Percentiles rank a stretch among this genome's conserved stretches.
Evolutionary conservation across 2,888 invertebrate species (phyloP).

Genomic region (Mesoligia furuncula): DNA sequence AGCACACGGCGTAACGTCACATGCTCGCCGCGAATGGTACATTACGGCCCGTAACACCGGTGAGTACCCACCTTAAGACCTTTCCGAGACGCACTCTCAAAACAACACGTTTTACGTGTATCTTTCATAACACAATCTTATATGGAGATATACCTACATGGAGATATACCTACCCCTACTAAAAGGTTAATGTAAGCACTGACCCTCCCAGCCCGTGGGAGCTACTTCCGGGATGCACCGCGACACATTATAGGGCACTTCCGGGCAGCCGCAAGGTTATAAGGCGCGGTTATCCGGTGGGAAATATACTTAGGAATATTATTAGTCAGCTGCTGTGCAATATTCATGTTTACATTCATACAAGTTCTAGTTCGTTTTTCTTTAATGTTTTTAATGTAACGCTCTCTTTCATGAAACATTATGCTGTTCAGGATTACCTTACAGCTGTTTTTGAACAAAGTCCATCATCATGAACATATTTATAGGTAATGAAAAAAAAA

Average conservation of each 20-base stretch:
- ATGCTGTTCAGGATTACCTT: neutral
- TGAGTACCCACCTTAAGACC: no score
- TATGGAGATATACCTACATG: neutral
- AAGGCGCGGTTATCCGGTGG: slow-evolving; percentile 29
- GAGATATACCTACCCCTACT: neutral
- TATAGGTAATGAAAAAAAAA: no score
- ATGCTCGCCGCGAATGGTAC: no score
- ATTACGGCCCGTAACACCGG: no score
- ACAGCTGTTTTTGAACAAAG: neutral
- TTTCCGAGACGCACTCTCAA: neutral
- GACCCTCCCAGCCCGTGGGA: slow-evolving; percentile 32
- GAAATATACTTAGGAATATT: slow-evolving; percentile 36
- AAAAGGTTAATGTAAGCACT: slow-evolving; percentile 32
- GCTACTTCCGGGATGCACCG: slow-evolving; percentile 43
- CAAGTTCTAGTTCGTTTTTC: neutral
- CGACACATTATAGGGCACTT: slow-evolving; percentile 50
- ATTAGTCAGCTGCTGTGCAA: neutral
- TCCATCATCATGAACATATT: neutral
- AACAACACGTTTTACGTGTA: neutral
- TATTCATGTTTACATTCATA: neutral
- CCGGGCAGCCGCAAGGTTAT: slow-evolving; percentile 25
- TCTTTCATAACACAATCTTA: neutral
- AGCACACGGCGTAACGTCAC: no score
- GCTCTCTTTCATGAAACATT: neutral
- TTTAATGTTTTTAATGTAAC: no score